Conservation (phyloP, 2,888 invertebrate genomes). For the Holacanthella duospinosa region DNA sequence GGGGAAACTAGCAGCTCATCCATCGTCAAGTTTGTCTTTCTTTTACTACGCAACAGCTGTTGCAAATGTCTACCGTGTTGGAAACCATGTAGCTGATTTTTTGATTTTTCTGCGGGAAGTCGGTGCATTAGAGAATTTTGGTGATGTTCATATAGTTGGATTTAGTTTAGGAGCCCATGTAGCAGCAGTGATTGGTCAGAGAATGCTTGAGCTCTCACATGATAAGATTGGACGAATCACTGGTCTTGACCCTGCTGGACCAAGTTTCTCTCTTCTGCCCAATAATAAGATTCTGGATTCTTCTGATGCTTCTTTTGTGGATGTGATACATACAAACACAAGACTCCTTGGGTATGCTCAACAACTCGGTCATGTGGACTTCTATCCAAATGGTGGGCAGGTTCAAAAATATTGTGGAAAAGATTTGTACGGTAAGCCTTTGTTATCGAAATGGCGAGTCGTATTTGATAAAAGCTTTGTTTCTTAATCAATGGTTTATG, state of each 20-base stretch:
- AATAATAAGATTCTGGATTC: neutral
- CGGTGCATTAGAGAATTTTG: neutral
- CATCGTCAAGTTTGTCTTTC: too few species aligned
- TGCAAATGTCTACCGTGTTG: neutral
- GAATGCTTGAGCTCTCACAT: neutral
- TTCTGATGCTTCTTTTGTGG: neutral
- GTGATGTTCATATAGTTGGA: constrained; percentile 20
- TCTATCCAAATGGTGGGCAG: too few species aligned
- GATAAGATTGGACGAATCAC: constrained; percentile 26
- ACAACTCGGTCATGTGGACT: too few species aligned
- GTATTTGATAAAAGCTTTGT: too few species aligned
- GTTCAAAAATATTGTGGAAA: too few species aligned
- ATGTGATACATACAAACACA: constrained; percentile 1
- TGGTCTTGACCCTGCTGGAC: constrained; percentile 12
- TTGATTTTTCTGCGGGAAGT: neutral
- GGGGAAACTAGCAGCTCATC: neutral
- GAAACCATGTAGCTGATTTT: constrained; percentile 1
- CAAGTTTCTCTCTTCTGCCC: neutral
- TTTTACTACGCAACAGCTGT: neutral
- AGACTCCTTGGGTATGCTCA: too few species aligned
- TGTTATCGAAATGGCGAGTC: too few species aligned
- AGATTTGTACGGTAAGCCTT: too few species aligned
- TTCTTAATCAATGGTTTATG: too few species aligned
- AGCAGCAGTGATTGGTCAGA: neutral
- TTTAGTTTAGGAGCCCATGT: constrained; percentile 23